Percentiles rank a stretch among this genome's conserved stretches.
These are phyloP conservation scores for Diorhabda elongata DNA, from an alignment of 1,140 invertebrate genomes.

Conservation along the genomic window DNA sequence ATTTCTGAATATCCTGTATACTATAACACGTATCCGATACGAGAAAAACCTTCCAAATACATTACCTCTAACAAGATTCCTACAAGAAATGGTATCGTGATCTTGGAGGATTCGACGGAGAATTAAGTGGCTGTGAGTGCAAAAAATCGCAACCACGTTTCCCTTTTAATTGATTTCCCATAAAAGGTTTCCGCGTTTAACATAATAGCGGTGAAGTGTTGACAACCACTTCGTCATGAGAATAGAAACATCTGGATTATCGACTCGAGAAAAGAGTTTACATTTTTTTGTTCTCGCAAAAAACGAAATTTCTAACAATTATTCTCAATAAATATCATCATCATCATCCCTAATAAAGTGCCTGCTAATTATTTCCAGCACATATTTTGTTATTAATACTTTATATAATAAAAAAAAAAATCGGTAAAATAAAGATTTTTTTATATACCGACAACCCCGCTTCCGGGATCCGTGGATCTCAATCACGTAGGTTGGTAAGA, in stretches of 20 bases:
- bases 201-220: conserved; percentile 47
- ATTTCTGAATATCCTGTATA: no score
- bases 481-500: not conserved
- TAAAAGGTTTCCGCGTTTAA: conserved; percentile 45
- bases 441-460: no score
- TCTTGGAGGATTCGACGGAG: not conserved
- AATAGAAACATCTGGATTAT: conserved; percentile 15
- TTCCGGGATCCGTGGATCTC: not conserved
- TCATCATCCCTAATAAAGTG: no score
- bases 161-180: conserved; percentile 48
- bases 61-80: not conserved
- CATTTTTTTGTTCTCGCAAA: not conserved
- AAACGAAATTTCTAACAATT: no score
- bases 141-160: conserved; percentile 39
- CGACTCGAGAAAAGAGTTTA: not conserved
- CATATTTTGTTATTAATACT: no score
- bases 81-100: not conserved
- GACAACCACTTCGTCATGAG: conserved; percentile 40
- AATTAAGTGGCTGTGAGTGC: not conserved
- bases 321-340: no score
- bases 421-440: no score
- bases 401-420: no score
- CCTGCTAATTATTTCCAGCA: no score
- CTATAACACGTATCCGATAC: not conserved
- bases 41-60: not conserved